These are phyloP conservation scores for Aradophagus sp. DNA, from an alignment of 1,140 invertebrate genomes.

Conservation along the genomic window DNA sequence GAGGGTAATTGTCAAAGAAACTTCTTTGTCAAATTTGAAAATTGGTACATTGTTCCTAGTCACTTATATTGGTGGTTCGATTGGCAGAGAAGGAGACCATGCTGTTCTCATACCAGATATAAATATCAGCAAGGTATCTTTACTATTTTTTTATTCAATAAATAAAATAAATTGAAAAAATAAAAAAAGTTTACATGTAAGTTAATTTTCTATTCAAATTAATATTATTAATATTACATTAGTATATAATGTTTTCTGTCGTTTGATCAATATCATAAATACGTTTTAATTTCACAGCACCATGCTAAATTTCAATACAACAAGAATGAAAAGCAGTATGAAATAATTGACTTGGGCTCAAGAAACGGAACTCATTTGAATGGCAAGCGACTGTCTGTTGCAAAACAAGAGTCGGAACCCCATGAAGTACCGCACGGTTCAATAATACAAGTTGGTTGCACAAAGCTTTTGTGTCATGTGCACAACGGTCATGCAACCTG, in stretches of 20 bases:
- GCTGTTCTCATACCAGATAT: constrained; percentile 85
- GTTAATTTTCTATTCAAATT: too few relatives aligned
- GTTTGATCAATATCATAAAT: too few relatives aligned
- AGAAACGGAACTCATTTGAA: constrained; percentile 92
- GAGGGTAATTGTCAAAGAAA: constrained; percentile 88
- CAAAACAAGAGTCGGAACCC: constrained; percentile 81
- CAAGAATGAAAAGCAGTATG: constrained; percentile 78
- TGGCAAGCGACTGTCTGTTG: constrained; percentile 82
- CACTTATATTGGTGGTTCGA: constrained; percentile 87
- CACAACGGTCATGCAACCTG: constrained; percentile 90
- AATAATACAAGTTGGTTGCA: constrained; percentile 81
- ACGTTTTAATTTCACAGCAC: constrained; percentile 75
- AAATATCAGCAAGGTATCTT: constrained; percentile 84
- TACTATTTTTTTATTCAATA: constrained; percentile 1
- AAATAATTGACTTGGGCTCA: constrained; percentile 87
- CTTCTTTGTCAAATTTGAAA: constrained; percentile 80
- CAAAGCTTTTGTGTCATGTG: constrained; percentile 88
- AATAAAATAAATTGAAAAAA: not conserved
- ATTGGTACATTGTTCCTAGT: constrained; percentile 88
- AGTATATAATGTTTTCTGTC: too few relatives aligned
- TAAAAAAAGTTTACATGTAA: too few relatives aligned
- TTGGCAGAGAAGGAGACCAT: constrained; percentile 87
- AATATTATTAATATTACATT: too few relatives aligned
- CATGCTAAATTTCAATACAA: constrained; percentile 86
- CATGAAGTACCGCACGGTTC: constrained; percentile 84